Conservation (phyloP, 2,113 vertebrate genomes). For the Chamaea fasciata region DNA sequence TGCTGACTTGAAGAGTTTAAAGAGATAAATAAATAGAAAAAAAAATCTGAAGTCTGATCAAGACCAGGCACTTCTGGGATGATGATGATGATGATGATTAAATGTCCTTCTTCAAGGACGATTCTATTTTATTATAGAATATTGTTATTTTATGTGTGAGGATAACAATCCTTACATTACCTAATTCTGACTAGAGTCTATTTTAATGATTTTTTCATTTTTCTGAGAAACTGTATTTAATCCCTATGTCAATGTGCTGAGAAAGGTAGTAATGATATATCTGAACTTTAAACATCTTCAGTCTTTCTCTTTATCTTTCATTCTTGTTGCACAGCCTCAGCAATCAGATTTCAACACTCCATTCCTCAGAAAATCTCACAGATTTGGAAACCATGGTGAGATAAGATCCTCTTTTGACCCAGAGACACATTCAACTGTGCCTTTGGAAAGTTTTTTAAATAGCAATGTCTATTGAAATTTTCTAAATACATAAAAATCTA, state of each 20-base stretch:
- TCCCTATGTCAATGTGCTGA: constrained; percentile 63
- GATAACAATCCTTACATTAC: constrained; percentile 45
- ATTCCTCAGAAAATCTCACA: constrained; percentile 60
- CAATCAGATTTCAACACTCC: constrained; percentile 68
- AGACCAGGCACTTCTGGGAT: constrained; percentile 48
- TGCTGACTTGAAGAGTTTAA: not conserved
- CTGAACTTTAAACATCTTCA: constrained; percentile 73
- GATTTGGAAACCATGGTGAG: constrained; percentile 62
- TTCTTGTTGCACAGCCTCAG: constrained; percentile 63
- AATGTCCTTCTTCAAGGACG: constrained; percentile 28
- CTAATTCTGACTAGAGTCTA: constrained; percentile 56
- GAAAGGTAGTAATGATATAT: constrained; percentile 69
- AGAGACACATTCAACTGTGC: not conserved
- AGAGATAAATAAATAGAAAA: not conserved
- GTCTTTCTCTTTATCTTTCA: constrained; percentile 68
- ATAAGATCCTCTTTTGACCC: constrained; percentile 55
- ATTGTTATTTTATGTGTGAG: constrained; percentile 35
- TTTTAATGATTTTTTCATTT: constrained; percentile 62
- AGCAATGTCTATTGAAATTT: constrained; percentile 28
- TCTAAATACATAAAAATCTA: constrained; percentile 9
- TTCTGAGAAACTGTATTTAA: constrained; percentile 67
- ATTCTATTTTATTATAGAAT: constrained; percentile 36
- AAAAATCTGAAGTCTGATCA: constrained; percentile 3
- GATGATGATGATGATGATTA: not conserved
- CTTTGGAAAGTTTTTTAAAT: constrained; percentile 63